Conservation (phyloP, 2,888 invertebrate genomes). For the Anticlea derivata region DNA sequence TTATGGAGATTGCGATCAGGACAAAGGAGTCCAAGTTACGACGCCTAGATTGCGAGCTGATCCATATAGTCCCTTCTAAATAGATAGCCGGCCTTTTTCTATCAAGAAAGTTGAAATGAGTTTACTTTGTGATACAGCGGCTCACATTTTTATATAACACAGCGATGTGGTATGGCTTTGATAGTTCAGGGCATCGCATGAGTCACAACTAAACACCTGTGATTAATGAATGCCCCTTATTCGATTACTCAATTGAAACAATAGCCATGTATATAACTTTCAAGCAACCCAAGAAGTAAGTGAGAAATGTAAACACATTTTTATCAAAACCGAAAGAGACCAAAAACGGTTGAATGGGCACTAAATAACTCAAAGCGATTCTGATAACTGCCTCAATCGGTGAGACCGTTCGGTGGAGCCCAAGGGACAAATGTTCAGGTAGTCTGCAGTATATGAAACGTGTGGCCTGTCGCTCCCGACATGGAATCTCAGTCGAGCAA, state of each 20-base stretch:
- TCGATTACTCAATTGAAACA: slow-evolving; percentile 7
- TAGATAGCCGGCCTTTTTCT: slow-evolving; percentile 50
- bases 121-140: slow-evolving; percentile 32
- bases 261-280: slow-evolving; percentile 5
- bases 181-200: slow-evolving; percentile 25
- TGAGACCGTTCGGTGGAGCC: slow-evolving; percentile 29
- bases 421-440: slow-evolving; percentile 32
- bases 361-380: slow-evolving; percentile 32
- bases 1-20: slow-evolving; percentile 82
- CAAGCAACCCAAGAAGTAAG: slow-evolving; percentile 6
- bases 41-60: slow-evolving; percentile 71
- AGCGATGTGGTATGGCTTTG: slow-evolving; percentile 12
- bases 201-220: slow-evolving; percentile 32
- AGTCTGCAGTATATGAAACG: slow-evolving; percentile 27
- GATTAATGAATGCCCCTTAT: slow-evolving; percentile 17
- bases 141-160: slow-evolving; percentile 30
- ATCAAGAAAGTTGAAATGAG: slow-evolving; percentile 48
- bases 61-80: slow-evolving; percentile 60
- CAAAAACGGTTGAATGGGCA: slow-evolving; percentile 21
- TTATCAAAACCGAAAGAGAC: slow-evolving; percentile 14
- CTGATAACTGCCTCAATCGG: slow-evolving; percentile 30
- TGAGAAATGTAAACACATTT: slow-evolving; percentile 10
- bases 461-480: slow-evolving; percentile 15
- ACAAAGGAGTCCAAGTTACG: slow-evolving; percentile 77
- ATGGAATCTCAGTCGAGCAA: slow-evolving; percentile 21